A percentile compares a stretch with the other conserved stretches of the same genome.
Conservation (phyloP, 2,797 vertebrate genomes). For the Microctenopoma lineatum region DNA sequence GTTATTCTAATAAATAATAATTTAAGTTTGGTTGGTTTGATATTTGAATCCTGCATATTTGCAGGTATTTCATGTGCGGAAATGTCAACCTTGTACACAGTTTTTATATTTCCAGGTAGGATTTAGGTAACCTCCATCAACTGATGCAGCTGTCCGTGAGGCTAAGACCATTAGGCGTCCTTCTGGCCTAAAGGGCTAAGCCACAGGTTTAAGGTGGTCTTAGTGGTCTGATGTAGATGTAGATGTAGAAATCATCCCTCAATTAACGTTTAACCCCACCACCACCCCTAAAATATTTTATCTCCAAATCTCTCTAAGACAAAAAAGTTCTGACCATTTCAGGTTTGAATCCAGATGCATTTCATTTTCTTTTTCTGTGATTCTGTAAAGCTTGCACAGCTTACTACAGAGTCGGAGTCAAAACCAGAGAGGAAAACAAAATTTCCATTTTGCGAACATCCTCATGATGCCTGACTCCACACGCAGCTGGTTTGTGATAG, state of each 20-base stretch:
- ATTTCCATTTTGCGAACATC: neutral
- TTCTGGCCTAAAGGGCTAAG: constrained; percentile 15
- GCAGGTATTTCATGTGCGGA: neutral
- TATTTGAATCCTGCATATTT: neutral
- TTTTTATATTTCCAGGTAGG: neutral
- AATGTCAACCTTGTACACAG: constrained; percentile 3
- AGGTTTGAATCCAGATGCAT: neutral
- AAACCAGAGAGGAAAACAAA: neutral
- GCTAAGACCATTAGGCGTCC: constrained; percentile 36
- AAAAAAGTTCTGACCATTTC: too few species aligned
- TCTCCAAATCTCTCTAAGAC: neutral
- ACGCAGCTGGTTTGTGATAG: constrained; percentile 15
- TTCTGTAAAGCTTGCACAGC: neutral
- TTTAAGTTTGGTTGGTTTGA: too few species aligned
- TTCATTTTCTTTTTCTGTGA: neutral
- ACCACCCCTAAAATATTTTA: neutral
- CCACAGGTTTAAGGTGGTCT: constrained; percentile 11
- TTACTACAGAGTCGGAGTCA: neutral
- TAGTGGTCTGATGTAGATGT: constrained; percentile 10
- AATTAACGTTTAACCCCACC: constrained; percentile 10
- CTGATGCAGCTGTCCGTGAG: constrained; percentile 5
- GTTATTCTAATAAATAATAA: too few species aligned
- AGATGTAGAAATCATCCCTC: neutral
- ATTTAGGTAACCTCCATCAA: constrained; percentile 29
- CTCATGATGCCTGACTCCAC: constrained; percentile 4